Base-by-base conservation (phyloP, 2,888 invertebrate genomes). In the Amaurobius ferox region DNA sequence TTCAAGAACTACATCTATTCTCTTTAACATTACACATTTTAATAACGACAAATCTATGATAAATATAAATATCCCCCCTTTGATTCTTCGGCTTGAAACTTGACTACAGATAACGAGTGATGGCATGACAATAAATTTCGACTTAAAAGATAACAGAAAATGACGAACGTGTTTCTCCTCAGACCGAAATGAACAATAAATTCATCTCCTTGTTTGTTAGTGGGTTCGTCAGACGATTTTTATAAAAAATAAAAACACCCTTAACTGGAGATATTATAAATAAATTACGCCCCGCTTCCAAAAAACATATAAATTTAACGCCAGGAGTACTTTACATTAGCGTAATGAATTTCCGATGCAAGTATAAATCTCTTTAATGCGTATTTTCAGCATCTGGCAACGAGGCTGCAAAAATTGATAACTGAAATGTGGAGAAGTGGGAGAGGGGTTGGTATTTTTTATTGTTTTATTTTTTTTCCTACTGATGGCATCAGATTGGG, bases 331-430 rank as follows among this genome's bases (percentile, higher is more conserved):
- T 76, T 74, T 76, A 48, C 81, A 81, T 81, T 81, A 81, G 64
- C 44, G 67, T 80, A 80, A 80, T 80, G 81, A 81, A 76, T 81
- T 81, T 81, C 81, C 74, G 74, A 81, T 81, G 81, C 62, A 76
- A 76, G 68, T 70, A 81, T 81, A 81, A 81, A 81, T 81, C 81
- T 81, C 66, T 81, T 81, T 81, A 81, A 81, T 74, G 81, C 62
- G 40, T 62, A 70, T 81, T 80, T 73, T 78, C 67, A 78, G 39
- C 39, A 35, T 62, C 30, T 40, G 40, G 74, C 67, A 73, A 70
- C 68, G 35, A 70, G 74, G 76, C 76, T 74, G 81, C 70, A 76
- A 74, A 81, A 81, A 81, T 70, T 76, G 81, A 81, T 81, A 81
- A 81, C 61, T 44, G 76, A 64, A 64, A 29, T 44, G 19, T 23